phyloP scores from a whole-genome alignment of 2,888 invertebrate species.

The Brachyptera risi region DNA sequence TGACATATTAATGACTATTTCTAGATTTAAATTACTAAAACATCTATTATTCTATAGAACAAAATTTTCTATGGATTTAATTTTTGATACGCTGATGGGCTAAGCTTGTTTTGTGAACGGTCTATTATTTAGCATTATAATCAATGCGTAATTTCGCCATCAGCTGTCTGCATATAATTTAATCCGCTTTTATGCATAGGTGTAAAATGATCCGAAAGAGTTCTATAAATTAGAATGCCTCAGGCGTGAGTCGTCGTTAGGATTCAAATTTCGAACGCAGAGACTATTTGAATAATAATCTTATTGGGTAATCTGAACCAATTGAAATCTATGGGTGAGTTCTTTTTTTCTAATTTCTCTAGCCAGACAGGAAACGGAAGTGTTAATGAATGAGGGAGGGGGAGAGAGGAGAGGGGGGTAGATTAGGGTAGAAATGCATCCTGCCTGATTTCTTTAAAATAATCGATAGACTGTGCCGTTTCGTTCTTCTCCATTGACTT shows the following conservation, averaged over 20 bases:
- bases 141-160: conserved; percentile 15
- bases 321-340: conserved; percentile 8
- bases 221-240: not conserved
- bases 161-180: conserved; percentile 15
- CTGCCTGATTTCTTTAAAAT: conserved; percentile 15
- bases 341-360: conserved; percentile 9
- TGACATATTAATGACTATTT: conserved; percentile 1
- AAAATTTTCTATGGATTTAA: not conserved
- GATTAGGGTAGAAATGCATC: conserved; percentile 21
- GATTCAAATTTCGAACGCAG: not conserved
- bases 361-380: conserved; percentile 25
- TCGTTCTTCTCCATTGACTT: not conserved
- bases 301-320: conserved; percentile 22
- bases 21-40: not conserved
- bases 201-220: conserved; percentile 8
- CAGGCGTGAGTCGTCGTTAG: not conserved
- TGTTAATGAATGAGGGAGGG: conserved; percentile 25
- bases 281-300: not conserved
- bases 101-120: not conserved
- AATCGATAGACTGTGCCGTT: conserved; percentile 8
- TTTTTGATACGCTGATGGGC: no score
- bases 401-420: conserved; percentile 11
- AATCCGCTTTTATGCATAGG: not conserved
- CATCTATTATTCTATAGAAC: no score
- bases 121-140: not conserved